Percentiles rank a stretch among this genome's conserved stretches.
These are phyloP conservation scores for Lonchura striata DNA, from an alignment of 2,113 vertebrate species.

Conservation along the genomic window DNA sequence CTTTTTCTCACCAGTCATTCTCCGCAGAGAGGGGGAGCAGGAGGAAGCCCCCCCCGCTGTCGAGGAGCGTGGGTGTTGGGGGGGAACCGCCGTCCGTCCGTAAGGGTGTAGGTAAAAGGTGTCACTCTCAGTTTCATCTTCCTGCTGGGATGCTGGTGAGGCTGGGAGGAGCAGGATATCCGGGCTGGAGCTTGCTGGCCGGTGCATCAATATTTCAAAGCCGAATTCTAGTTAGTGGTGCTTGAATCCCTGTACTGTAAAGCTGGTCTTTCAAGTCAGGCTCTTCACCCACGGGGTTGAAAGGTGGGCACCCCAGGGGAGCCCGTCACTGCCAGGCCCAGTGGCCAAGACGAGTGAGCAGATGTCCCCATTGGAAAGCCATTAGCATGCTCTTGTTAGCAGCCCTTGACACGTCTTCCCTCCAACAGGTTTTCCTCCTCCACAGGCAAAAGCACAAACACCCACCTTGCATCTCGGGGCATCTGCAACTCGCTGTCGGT, in stretches of 20 bases:
- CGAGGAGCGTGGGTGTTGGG: background rate
- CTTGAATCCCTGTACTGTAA: constrained; percentile 65
- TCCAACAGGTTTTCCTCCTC: background rate
- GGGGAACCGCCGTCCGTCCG: fast-evolving
- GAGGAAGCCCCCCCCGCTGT: background rate
- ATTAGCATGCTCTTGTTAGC: background rate
- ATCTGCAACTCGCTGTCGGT: fast-evolving
- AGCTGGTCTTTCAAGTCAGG: constrained; percentile 44
- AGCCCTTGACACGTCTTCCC: background rate
- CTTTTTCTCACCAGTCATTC: background rate
- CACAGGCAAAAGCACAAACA: constrained; percentile 27
- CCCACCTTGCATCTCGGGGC: fast-evolving
- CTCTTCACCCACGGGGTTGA: background rate
- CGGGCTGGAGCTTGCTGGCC: background rate
- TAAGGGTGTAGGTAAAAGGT: background rate
- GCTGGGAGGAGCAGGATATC: background rate
- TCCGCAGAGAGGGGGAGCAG: background rate
- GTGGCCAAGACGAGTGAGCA: fast-evolving
- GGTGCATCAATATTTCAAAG: background rate
- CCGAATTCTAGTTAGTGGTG: constrained; percentile 26
- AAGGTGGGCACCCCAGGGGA: background rate
- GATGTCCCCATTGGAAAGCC: background rate
- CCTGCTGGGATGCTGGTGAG: background rate
- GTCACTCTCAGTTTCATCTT: background rate
- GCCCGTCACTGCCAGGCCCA: background rate